Evolutionary conservation across 2,113 vertebrate genomes (phyloP).

Genomic region (Chaetops frenatus): DNA sequence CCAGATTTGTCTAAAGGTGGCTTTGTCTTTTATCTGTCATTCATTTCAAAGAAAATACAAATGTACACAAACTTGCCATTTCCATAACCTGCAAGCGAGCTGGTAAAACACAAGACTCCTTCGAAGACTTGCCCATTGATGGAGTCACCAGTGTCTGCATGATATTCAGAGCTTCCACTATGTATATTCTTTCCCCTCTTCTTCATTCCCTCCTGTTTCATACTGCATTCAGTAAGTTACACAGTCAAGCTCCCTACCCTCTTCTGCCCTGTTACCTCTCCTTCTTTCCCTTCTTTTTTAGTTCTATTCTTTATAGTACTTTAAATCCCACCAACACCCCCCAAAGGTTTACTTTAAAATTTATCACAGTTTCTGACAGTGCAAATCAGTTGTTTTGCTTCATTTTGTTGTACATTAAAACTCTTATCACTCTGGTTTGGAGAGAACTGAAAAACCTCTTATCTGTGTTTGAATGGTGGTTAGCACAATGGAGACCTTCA

Average conservation of each 20-base stretch:
- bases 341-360: neutral
- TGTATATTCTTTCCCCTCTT: accelerated
- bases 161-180: neutral
- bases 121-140: neutral
- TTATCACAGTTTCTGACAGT: neutral
- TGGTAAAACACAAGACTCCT: neutral
- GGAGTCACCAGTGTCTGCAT: neutral
- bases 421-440: neutral
- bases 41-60: neutral
- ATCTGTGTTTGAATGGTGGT: neutral
- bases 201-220: neutral
- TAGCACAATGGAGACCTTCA: neutral
- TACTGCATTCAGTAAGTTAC: accelerated
- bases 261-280: neutral
- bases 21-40: neutral
- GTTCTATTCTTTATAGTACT: neutral
- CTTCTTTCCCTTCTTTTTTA: neutral
- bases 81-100: neutral
- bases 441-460: neutral
- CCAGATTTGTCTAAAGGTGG: neutral
- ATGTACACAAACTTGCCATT: neutral
- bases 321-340: accelerated
- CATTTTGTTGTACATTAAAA: neutral
- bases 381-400: neutral
- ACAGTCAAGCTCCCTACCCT: neutral